A percentile compares a stretch with the other conserved stretches of the same genome.
phyloP scores from a whole-genome alignment of 1,140 invertebrate species.

The Caenorhabditis elegans region DNA sequence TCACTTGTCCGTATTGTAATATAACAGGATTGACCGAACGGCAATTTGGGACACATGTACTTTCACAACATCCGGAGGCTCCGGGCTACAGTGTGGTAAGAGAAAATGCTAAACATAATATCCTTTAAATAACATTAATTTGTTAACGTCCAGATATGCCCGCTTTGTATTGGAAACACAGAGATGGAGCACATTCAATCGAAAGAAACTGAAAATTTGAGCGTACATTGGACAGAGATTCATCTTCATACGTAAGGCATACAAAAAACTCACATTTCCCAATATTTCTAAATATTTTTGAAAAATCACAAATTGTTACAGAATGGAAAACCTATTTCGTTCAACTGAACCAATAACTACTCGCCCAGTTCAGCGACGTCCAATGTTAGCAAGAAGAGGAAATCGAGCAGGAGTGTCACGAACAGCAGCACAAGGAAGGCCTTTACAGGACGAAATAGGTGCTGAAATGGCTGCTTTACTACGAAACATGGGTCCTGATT shows the following conservation, averaged over 20 bases:
- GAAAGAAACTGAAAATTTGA: background rate
- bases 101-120: background rate
- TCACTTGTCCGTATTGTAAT: constrained; percentile 40
- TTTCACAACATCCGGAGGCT: background rate
- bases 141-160: constrained; percentile 26
- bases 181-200: background rate
- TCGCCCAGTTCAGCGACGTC: background rate
- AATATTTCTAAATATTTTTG: background rate
- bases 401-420: background rate
- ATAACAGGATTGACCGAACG: background rate
- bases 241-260: background rate
- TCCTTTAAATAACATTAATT: too few species aligned
- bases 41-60: constrained; percentile 1
- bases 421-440: background rate
- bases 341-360: background rate
- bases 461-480: background rate
- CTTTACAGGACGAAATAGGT: background rate
- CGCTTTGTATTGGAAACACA: constrained; percentile 28
- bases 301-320: background rate
- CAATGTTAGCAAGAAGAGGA: constrained; percentile 25
- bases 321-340: background rate
- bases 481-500: background rate
- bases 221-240: background rate
- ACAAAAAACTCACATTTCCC: too few species aligned
- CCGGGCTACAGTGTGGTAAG: background rate